phyloP scores from a whole-genome alignment of 2,888 invertebrate genomes.

The Lagria hirta region DNA sequence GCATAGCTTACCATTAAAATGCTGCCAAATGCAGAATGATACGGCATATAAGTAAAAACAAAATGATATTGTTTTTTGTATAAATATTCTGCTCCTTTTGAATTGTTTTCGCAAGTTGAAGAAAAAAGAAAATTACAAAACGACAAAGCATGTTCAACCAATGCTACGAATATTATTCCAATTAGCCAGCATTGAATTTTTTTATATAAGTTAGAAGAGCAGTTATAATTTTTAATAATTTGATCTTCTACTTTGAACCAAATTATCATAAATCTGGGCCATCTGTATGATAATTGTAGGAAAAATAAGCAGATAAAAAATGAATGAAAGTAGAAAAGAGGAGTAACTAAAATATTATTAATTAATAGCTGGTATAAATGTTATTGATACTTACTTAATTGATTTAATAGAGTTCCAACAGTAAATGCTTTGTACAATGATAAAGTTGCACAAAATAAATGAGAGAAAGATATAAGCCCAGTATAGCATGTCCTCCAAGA shows the following conservation, averaged over 20 bases:
- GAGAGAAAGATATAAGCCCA: conserved; percentile 15
- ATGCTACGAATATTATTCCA: conserved; percentile 22
- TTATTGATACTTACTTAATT: conserved; percentile 26
- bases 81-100: conserved; percentile 27
- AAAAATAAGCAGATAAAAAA: conserved; percentile 25
- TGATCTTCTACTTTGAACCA: conserved; percentile 22
- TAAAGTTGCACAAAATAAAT: conserved; percentile 21
- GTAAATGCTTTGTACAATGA: conserved; percentile 27
- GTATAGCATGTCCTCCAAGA: conserved; percentile 28
- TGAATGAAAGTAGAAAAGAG: conserved; percentile 31
- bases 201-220: conserved; percentile 10
- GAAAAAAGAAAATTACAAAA: conserved; percentile 23
- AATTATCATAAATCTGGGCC: conserved; percentile 27
- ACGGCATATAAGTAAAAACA: conserved; percentile 28
- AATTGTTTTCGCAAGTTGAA: conserved; percentile 24
- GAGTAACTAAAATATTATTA: conserved; percentile 31
- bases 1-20: conserved; percentile 17
- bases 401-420: conserved; percentile 25
- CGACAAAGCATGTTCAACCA: conserved; percentile 31
- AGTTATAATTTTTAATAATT: conserved; percentile 23
- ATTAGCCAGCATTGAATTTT: conserved; percentile 22
- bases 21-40: conserved; percentile 14
- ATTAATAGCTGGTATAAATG: conserved; percentile 1
- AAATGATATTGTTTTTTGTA: conserved; percentile 30
- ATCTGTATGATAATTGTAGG: conserved; percentile 25